phyloP scores from a whole-genome alignment of 2,888 invertebrate genomes.

The Limnephilus marmoratus region DNA sequence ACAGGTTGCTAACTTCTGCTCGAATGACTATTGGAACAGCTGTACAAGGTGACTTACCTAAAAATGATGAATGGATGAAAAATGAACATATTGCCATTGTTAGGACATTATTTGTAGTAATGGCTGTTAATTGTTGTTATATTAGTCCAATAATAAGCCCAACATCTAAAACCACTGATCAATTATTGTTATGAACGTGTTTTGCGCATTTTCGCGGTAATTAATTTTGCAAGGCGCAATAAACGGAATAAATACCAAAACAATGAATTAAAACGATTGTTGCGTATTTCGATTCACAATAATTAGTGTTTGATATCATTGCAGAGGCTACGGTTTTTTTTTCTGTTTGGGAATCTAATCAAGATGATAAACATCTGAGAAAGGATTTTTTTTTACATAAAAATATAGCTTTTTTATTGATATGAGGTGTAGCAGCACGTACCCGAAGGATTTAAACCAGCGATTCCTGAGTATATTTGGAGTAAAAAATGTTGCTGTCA shows the following conservation, averaged over 20 bases:
- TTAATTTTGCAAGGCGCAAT: background rate
- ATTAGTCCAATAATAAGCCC: background rate
- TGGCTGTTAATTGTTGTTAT: background rate
- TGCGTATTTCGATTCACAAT: background rate
- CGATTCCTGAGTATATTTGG: too few species aligned
- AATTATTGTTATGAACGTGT: background rate
- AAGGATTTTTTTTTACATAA: too few species aligned
- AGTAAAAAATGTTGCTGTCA: too few species aligned
- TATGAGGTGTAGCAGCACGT: too few species aligned
- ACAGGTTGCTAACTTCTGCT: background rate
- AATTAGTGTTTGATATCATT: background rate
- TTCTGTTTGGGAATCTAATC: too few species aligned
- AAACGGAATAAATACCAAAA: background rate
- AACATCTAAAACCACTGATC: background rate
- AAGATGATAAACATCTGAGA: too few species aligned
- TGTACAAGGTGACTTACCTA: background rate
- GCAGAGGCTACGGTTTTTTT: background rate
- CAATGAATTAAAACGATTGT: background rate
- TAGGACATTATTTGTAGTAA: background rate
- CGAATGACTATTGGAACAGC: background rate
- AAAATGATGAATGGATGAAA: background rate
- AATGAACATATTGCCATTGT: background rate
- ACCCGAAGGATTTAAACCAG: too few species aligned
- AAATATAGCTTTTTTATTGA: too few species aligned
- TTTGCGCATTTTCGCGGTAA: background rate